phyloP scores from a whole-genome alignment of 92 coral and sea anemone species.

The Epizoanthus illoricatus region DNA sequence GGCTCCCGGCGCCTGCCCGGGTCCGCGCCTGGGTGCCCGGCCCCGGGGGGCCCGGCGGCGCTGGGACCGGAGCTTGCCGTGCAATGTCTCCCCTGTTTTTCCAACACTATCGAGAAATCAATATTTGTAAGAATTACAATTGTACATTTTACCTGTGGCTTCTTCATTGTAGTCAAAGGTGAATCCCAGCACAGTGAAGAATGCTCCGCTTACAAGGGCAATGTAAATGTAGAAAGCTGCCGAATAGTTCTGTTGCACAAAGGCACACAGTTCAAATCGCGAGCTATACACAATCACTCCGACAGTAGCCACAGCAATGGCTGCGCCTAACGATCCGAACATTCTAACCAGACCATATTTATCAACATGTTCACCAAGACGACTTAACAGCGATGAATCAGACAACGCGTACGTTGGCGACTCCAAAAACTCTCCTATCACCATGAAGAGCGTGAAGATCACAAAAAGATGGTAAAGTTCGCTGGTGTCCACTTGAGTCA shows the following conservation, averaged over 20 bases:
- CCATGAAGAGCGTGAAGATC: slow-evolving; percentile 46
- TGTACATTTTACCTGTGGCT: neutral
- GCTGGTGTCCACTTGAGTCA: slow-evolving; percentile 39
- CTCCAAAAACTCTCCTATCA: slow-evolving; percentile 55
- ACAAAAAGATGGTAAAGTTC: slow-evolving; percentile 54
- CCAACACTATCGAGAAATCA: neutral
- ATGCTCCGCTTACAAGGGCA: slow-evolving; percentile 16
- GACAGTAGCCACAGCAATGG: slow-evolving; percentile 45
- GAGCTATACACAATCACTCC: slow-evolving; percentile 32
- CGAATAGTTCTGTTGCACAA: slow-evolving; percentile 31
- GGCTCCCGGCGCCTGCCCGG: too few species aligned
- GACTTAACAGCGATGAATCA: slow-evolving; percentile 47
- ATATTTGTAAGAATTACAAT: neutral
- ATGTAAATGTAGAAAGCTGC: slow-evolving; percentile 26
- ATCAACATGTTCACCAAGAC: slow-evolving; percentile 41
- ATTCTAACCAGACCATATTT: slow-evolving; percentile 51
- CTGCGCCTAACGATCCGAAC: slow-evolving; percentile 60
- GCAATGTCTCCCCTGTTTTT: neutral
- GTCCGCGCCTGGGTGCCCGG: too few species aligned
- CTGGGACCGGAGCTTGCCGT: too few species aligned
- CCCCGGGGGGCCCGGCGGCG: too few species aligned
- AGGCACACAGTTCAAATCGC: slow-evolving; percentile 31
- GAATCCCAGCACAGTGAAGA: slow-evolving; percentile 28
- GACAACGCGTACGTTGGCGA: slow-evolving; percentile 57
- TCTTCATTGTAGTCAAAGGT: slow-evolving; percentile 23